phyloP scores from a whole-genome alignment of 2,888 invertebrate genomes.

The Falcaria lacertinaria region DNA sequence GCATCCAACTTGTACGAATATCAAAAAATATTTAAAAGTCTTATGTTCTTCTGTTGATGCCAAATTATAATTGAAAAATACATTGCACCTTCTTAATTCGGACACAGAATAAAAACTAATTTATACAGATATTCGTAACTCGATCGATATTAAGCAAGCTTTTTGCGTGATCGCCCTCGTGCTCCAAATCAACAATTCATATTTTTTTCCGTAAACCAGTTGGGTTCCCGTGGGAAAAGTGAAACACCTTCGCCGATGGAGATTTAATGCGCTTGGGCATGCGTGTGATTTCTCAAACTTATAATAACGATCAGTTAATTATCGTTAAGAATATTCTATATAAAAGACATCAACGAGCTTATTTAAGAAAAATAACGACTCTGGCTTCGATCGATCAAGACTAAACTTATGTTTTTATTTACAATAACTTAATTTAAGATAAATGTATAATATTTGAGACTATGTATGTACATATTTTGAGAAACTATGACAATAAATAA shows the following conservation, averaged over 20 bases:
- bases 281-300: not conserved
- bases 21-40: not conserved
- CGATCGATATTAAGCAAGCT: not conserved
- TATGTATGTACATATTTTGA: too few relatives aligned
- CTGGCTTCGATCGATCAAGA: too few relatives aligned
- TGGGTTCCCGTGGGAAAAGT: constrained; percentile 2
- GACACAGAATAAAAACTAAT: not conserved
- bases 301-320: not conserved
- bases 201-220: not conserved
- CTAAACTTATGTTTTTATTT: too few relatives aligned
- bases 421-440: too few relatives aligned
- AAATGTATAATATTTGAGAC: too few relatives aligned
- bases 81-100: constrained; percentile 1
- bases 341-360: not conserved
- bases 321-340: not conserved
- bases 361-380: too few relatives aligned
- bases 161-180: constrained; percentile 2
- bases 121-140: not conserved
- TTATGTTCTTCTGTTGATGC: not conserved
- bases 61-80: not conserved
- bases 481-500: too few relatives aligned
- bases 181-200: constrained; percentile 2
- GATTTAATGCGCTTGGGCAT: not conserved
- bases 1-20: not conserved
- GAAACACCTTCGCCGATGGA: not conserved